phyloP scores from a whole-genome alignment of 2,888 invertebrate species.

The Smittia sp. region DNA sequence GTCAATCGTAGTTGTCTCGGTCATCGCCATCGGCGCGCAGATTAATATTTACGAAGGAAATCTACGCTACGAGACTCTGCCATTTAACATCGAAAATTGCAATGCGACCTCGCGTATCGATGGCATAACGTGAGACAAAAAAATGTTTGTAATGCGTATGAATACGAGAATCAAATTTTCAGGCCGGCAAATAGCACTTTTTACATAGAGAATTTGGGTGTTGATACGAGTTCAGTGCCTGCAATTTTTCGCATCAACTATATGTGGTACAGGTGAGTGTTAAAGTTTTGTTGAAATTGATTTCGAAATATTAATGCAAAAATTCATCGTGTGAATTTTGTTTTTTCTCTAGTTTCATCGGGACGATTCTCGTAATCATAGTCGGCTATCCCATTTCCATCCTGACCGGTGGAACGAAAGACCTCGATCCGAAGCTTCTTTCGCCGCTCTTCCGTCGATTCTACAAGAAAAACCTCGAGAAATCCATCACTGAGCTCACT shows the following conservation, averaged over 20 bases:
- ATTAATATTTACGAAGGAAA: slow-evolving; percentile 35
- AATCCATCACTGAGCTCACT: neutral
- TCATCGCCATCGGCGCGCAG: slow-evolving; percentile 35
- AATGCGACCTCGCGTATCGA: neutral
- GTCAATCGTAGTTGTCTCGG: slow-evolving; percentile 19
- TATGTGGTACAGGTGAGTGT: slow-evolving; percentile 34
- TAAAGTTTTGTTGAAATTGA: neutral
- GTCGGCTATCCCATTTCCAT: slow-evolving; percentile 36
- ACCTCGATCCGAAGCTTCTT: slow-evolving; percentile 33
- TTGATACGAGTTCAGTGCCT: slow-evolving; percentile 25
- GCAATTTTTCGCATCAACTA: slow-evolving; percentile 33
- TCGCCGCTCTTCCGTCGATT: slow-evolving; percentile 9
- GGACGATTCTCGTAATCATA: slow-evolving; percentile 26
- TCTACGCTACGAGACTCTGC: slow-evolving; percentile 25
- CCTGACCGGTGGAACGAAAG: slow-evolving; percentile 27
- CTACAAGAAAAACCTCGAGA: neutral
- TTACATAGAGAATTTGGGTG: neutral
- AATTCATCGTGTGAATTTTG: neutral
- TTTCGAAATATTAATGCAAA: neutral
- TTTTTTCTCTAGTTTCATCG: slow-evolving; percentile 7
- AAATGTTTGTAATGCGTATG: neutral
- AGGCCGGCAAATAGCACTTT: slow-evolving; percentile 5
- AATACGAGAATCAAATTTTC: neutral
- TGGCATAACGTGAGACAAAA: neutral
- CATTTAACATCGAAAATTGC: slow-evolving; percentile 33